phyloP scores from a whole-genome alignment of 2,113 vertebrate species.

The Hassar affinis region DNA sequence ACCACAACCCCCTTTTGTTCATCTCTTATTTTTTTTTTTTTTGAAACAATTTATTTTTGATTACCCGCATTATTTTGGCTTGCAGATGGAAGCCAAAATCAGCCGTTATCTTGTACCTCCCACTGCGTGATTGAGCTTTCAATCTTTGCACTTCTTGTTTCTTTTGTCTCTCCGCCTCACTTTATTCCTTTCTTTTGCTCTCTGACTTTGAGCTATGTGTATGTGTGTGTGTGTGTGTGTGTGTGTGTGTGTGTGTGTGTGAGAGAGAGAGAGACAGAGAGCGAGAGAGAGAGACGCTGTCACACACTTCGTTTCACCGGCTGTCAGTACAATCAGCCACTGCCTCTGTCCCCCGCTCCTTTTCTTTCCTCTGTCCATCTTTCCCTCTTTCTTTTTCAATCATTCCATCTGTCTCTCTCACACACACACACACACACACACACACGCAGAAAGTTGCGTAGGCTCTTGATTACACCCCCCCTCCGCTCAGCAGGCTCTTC shows the following conservation, averaged over 20 bases:
- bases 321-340: slow-evolving; percentile 67
- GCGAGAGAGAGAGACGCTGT: neutral
- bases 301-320: slow-evolving; percentile 42
- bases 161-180: slow-evolving; percentile 24
- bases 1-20: slow-evolving; percentile 14
- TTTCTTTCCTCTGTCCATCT: slow-evolving; percentile 31
- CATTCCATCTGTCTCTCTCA: slow-evolving; percentile 8
- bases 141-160: slow-evolving; percentile 53
- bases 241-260: neutral
- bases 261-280: neutral
- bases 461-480: slow-evolving; percentile 61
- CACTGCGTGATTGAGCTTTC: slow-evolving; percentile 62
- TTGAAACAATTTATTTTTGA: slow-evolving; percentile 38
- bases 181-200: slow-evolving; percentile 54
- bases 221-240: neutral
- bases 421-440: slow-evolving; percentile 3
- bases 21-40: neutral
- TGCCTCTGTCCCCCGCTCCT: slow-evolving; percentile 59
- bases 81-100: slow-evolving; percentile 63
- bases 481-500: slow-evolving; percentile 39
- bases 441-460: slow-evolving; percentile 38
- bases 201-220: slow-evolving; percentile 36
- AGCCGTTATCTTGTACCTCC: slow-evolving; percentile 59
- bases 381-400: slow-evolving; percentile 7
- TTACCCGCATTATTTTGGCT: slow-evolving; percentile 54